Percentiles rank a stretch among this genome's conserved stretches.
phyloP scores from a whole-genome alignment of 2,113 vertebrate species.

The Carassius gibelio region DNA sequence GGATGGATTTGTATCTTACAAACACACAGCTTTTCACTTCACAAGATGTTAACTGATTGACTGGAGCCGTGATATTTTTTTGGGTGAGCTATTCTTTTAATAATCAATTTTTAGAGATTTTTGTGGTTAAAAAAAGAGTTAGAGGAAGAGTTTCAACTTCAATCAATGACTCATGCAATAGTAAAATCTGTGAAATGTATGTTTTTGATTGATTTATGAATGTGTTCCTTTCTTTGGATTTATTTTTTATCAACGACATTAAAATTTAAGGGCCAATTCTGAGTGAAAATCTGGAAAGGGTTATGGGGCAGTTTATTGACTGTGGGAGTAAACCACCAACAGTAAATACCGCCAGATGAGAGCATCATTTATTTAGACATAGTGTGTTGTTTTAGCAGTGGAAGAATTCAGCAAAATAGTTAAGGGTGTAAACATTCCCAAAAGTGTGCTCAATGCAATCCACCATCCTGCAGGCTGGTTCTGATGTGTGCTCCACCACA shows the following conservation, averaged over 20 bases:
- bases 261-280: background rate
- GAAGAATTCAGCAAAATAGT: background rate
- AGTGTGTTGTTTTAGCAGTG: background rate
- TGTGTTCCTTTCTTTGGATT: background rate
- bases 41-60: no score
- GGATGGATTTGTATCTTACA: no score
- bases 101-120: background rate
- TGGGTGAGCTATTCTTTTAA: background rate
- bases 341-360: background rate
- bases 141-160: background rate
- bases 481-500: background rate
- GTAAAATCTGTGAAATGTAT: conserved; percentile 9
- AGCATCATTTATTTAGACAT: background rate
- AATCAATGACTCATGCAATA: conserved; percentile 42
- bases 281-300: background rate
- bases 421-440: background rate
- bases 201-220: conserved; percentile 45
- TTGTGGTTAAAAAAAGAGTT: background rate
- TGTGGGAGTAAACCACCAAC: background rate
- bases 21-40: no score
- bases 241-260: background rate
- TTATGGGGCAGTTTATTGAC: background rate
- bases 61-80: no score
- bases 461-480: background rate
- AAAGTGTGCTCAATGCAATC: background rate